These are phyloP conservation scores for Morpho deidamia DNA, from an alignment of 2,888 invertebrate genomes.

Conservation along the genomic window DNA sequence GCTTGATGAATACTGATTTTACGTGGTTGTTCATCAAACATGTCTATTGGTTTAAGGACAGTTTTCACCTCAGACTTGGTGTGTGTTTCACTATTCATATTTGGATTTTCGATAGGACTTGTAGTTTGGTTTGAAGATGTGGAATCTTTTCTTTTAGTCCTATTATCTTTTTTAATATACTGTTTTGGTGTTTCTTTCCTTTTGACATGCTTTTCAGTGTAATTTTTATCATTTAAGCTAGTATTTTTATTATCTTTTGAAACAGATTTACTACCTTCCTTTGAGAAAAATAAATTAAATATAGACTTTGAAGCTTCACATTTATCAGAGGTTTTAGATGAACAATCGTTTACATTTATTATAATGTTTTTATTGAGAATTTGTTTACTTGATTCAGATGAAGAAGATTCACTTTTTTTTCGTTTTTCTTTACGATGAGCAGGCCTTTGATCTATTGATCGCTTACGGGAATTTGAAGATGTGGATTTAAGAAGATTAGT, in stretches of 20 bases:
- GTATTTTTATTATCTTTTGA: conserved; percentile 38
- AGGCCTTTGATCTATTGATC: conserved; percentile 60
- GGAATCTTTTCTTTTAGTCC: conserved; percentile 42
- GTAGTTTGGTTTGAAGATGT: conserved; percentile 48
- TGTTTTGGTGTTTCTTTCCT: conserved; percentile 49
- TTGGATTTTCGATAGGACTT: conserved; percentile 44
- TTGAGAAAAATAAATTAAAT: conserved; percentile 42
- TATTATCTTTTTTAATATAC: conserved; percentile 30
- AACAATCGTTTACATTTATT: conserved; percentile 35
- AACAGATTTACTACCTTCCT: conserved; percentile 31
- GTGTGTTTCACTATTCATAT: conserved; percentile 31
- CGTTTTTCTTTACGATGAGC: conserved; percentile 71
- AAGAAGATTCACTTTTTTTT: conserved; percentile 52
- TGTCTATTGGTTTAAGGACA: conserved; percentile 59
- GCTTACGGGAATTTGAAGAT: conserved; percentile 49
- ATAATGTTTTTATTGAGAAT: conserved; percentile 38
- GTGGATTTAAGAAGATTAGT: conserved; percentile 29
- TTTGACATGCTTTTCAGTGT: conserved; percentile 63
- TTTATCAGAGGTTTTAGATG: conserved; percentile 40
- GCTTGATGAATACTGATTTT: conserved; percentile 46
- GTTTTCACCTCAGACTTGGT: conserved; percentile 47
- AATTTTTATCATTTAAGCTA: conserved; percentile 41
- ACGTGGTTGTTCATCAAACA: conserved; percentile 55
- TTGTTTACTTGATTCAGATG: conserved; percentile 34
- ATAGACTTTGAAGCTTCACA: conserved; percentile 42